These are phyloP conservation scores for Anagrus nilaparvatae DNA, from an alignment of 1,140 invertebrate species.

Conservation along the genomic window DNA sequence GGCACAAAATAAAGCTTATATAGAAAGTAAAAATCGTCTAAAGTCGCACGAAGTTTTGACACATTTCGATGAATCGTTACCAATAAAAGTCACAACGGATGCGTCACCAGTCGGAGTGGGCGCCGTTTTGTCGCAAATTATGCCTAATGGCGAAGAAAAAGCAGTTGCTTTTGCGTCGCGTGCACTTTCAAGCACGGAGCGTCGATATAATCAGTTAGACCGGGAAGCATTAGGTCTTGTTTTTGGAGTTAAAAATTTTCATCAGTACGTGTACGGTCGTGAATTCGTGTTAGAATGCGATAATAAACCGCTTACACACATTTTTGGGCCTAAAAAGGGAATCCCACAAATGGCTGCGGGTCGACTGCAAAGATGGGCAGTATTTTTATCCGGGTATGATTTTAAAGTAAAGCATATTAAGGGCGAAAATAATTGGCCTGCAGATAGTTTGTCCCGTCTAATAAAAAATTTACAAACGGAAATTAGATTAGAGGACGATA, in stretches of 20 bases:
- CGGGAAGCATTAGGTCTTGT: not conserved
- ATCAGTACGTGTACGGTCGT: no score
- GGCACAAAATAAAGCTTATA: no score
- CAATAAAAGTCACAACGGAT: constrained; percentile 16
- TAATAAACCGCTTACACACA: not conserved
- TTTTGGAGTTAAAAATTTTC: not conserved
- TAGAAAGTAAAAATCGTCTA: no score
- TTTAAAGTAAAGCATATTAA: constrained; percentile 4
- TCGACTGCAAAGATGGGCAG: not conserved
- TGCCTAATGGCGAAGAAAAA: not conserved
- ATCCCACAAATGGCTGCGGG: not conserved
- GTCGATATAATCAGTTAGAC: not conserved
- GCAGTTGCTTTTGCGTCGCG: constrained; percentile 1
- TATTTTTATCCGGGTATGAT: not conserved
- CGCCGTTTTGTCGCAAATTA: not conserved
- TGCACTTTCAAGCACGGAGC: no score
- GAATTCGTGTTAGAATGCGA: not conserved
- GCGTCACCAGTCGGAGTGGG: constrained; percentile 12
- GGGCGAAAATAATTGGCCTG: not conserved
- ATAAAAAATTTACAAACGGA: no score
- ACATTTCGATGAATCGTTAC: constrained; percentile 19
- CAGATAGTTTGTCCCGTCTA: not conserved
- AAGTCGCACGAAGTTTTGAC: constrained; percentile 18
- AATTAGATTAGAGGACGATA: no score
- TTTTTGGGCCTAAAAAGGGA: not conserved